A percentile compares a stretch with the other conserved stretches of the same genome.
Conservation (phyloP, 2,797 vertebrate species). For the Heliangelus exortis region DNA sequence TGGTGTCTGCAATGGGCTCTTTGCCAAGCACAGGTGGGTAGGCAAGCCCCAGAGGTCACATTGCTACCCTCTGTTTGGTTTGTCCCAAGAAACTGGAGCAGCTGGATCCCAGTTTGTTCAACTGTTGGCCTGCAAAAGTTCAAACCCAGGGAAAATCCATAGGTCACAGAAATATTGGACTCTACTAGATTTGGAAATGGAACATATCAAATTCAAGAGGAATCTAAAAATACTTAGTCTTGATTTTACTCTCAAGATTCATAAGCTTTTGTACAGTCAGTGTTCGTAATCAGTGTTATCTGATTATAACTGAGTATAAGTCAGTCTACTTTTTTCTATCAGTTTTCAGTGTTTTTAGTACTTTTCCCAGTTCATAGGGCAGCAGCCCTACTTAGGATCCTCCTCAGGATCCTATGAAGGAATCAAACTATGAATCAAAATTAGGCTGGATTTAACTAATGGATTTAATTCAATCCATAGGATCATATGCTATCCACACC, state of each 20-base stretch:
- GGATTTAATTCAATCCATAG: neutral
- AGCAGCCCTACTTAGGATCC: neutral
- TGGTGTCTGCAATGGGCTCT: neutral
- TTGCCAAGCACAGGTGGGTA: neutral
- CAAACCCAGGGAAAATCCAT: neutral
- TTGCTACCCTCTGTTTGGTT: neutral
- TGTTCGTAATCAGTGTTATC: neutral
- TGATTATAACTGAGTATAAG: too few species aligned
- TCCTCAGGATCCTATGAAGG: neutral
- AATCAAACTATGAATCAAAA: neutral
- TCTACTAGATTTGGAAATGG: neutral
- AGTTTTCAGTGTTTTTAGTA: neutral
- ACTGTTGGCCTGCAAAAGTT: neutral
- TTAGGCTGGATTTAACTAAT: neutral
- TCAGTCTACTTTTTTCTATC: neutral
- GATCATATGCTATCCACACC: neutral
- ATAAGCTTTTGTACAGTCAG: neutral
- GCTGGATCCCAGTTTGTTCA: neutral
- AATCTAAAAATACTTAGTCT: neutral
- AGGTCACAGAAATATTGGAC: neutral
- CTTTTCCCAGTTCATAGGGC: neutral
- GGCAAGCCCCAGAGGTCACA: fast-evolving
- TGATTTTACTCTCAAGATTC: neutral
- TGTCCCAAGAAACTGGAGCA: neutral
- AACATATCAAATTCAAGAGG: neutral